Percentiles rank a stretch among this genome's conserved stretches.
These are phyloP conservation scores for Erpornis zantholeuca DNA, from an alignment of 2,113 vertebrate species.

Conservation along the genomic window DNA sequence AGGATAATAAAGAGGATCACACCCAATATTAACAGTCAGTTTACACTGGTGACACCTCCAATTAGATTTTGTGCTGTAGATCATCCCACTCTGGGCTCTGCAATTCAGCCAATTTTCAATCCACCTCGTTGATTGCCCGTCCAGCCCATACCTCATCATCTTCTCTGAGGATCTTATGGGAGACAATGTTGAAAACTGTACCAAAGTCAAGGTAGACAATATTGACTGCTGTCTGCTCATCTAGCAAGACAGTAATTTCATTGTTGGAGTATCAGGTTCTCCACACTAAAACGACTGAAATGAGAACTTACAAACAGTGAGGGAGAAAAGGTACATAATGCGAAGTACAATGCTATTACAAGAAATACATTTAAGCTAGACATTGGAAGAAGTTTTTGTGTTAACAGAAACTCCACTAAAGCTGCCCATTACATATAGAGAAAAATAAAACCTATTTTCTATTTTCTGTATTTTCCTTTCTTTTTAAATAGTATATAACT, in stretches of 20 bases:
- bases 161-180: background rate
- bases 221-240: background rate
- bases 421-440: background rate
- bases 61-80: fast-evolving
- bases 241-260: background rate
- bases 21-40: background rate
- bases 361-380: background rate
- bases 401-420: background rate
- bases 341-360: background rate
- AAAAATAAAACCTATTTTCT: background rate
- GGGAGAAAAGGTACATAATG: background rate
- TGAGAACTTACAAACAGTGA: background rate
- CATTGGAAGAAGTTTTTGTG: background rate
- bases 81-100: background rate
- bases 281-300: background rate
- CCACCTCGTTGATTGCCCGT: background rate
- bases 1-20: background rate
- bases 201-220: background rate
- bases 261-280: background rate
- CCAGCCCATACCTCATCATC: background rate
- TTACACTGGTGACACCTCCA: too few relatives aligned
- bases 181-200: background rate
- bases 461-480: background rate
- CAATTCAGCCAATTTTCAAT: background rate
- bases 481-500: background rate